These are phyloP conservation scores for Notodonta ziczac DNA, from an alignment of 2,888 invertebrate genomes.

Conservation along the genomic window DNA sequence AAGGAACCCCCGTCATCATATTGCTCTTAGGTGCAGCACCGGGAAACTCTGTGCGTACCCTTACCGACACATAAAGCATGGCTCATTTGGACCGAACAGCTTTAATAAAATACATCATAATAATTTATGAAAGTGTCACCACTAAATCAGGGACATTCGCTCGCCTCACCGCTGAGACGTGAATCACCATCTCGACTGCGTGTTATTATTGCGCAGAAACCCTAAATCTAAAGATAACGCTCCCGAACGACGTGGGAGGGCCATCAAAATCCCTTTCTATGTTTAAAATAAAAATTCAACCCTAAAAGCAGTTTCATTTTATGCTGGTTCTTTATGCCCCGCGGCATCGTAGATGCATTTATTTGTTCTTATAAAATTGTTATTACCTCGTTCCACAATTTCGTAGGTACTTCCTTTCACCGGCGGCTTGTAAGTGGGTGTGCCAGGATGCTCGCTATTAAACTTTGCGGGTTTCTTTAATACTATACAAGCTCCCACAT, in stretches of 20 bases:
- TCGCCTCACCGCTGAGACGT: slow-evolving; percentile 19
- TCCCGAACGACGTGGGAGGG: slow-evolving; percentile 69
- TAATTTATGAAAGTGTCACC: slow-evolving; percentile 51
- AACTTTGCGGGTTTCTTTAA: slow-evolving; percentile 52
- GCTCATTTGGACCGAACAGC: slow-evolving; percentile 29
- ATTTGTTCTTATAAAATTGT: slow-evolving; percentile 73
- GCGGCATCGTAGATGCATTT: slow-evolving; percentile 65
- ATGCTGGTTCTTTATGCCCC: slow-evolving; percentile 67
- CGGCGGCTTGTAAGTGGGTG: slow-evolving; percentile 45
- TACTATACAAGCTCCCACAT: slow-evolving; percentile 47
- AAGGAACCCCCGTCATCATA: too few relatives aligned
- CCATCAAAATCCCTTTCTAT: slow-evolving; percentile 82
- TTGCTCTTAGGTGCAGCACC: too few relatives aligned
- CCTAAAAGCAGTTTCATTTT: slow-evolving; percentile 74
- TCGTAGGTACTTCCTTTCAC: slow-evolving; percentile 47
- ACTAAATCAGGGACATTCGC: slow-evolving; percentile 54
- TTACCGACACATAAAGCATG: slow-evolving; percentile 15
- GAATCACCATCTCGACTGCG: slow-evolving; percentile 52
- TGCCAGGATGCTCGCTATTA: slow-evolving; percentile 26
- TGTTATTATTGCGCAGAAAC: slow-evolving; percentile 64
- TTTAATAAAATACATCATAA: slow-evolving; percentile 36
- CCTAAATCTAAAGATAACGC: slow-evolving; percentile 79
- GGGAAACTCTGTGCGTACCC: too few relatives aligned
- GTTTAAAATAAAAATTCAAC: slow-evolving; percentile 84
- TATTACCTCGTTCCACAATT: slow-evolving; percentile 61